These are phyloP conservation scores for Chondrilla cf. caribensis DNA, from an alignment of 37 sponge, comb jelly and placozoan genomes.

Conservation along the genomic window DNA sequence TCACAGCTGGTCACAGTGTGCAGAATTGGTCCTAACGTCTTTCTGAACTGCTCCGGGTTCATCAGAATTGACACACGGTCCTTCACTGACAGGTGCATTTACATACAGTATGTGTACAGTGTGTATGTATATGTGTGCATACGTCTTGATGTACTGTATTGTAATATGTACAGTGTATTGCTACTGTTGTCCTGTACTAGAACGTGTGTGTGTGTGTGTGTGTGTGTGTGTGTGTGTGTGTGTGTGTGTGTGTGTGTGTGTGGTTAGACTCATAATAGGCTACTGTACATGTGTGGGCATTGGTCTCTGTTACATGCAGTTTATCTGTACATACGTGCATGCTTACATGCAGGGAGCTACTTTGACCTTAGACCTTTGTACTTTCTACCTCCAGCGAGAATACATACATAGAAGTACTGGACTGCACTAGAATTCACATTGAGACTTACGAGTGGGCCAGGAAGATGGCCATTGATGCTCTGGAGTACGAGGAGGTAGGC, in stretches of 20 bases:
- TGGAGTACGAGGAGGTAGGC: constrained; percentile 91
- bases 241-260: no score
- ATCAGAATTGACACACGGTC: constrained; percentile 68
- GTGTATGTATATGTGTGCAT: not conserved
- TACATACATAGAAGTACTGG: constrained; percentile 83
- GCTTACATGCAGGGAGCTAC: no score
- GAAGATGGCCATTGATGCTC: constrained; percentile 99
- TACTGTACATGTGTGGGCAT: no score
- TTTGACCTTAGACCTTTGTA: no score
- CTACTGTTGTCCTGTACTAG: no score
- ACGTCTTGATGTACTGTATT: no score
- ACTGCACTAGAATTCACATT: constrained; percentile 92
- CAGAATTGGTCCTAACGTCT: constrained; percentile 84
- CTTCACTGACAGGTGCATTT: constrained; percentile 67
- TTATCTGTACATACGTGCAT: no score
- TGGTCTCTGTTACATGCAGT: no score
- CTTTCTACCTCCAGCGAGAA: constrained; percentile 47
- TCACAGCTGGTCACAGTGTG: constrained; percentile 88
- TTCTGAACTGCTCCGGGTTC: constrained; percentile 96
- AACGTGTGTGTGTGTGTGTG: no score
- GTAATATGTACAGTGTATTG: no score
- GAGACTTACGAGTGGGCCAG: constrained; percentile 98
- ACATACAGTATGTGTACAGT: not conserved
- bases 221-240: no score
- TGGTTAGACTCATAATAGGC: no score